Percentiles rank a stretch among this genome's conserved stretches.
Conservation (phyloP, 2,797 vertebrate species). For the Acestrorhynchus altus region DNA sequence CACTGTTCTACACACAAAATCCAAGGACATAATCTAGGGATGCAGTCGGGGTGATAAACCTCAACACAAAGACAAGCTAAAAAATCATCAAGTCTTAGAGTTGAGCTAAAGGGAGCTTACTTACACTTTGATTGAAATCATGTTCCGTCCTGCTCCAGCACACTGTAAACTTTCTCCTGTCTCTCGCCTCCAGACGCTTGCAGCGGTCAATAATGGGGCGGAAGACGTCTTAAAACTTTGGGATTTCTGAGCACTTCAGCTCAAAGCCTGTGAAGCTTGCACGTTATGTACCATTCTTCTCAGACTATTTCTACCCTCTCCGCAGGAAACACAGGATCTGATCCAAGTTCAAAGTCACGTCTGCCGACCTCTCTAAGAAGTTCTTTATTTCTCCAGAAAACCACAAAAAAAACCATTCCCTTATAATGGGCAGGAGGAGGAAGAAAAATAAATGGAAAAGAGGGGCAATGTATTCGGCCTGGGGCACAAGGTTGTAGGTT, state of each 20-base stretch:
- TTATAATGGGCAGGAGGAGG: slow-evolving; percentile 42
- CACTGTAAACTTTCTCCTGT: slow-evolving; percentile 52
- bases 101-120: slow-evolving; percentile 72
- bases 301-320: slow-evolving; percentile 85
- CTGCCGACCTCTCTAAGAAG: slow-evolving; percentile 86
- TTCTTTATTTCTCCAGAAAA: slow-evolving; percentile 89
- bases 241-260: slow-evolving; percentile 69
- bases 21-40: not conserved
- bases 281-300: slow-evolving; percentile 80
- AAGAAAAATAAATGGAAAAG: slow-evolving; percentile 47
- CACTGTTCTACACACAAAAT: not conserved
- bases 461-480: slow-evolving; percentile 42
- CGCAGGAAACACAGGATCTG: slow-evolving; percentile 91
- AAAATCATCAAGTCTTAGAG: slow-evolving; percentile 24
- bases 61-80: not conserved
- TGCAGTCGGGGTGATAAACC: not conserved
- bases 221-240: slow-evolving; percentile 63
- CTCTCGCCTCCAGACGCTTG: slow-evolving; percentile 57
- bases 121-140: slow-evolving; percentile 71
- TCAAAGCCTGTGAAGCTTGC: slow-evolving; percentile 71
- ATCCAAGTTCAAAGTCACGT: slow-evolving; percentile 99
- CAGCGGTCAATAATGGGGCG: slow-evolving; percentile 59
- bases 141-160: slow-evolving; percentile 61
- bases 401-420: slow-evolving; percentile 73
- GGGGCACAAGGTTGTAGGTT: slow-evolving; percentile 38